phyloP scores from a whole-genome alignment of 2,888 invertebrate species.

The Ferrisia virgata region DNA sequence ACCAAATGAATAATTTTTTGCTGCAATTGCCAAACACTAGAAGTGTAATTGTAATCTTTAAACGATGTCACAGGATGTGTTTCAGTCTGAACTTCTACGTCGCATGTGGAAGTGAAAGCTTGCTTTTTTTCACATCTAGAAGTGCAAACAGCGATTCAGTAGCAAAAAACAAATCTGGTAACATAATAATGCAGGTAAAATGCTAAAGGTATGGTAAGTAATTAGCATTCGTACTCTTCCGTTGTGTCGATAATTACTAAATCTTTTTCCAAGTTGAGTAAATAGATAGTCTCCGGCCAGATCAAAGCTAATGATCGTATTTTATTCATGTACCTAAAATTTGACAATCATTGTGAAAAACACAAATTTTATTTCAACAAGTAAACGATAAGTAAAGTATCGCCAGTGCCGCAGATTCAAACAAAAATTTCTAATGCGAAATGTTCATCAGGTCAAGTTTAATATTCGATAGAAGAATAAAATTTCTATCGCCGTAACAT shows the following conservation, averaged over 20 bases:
- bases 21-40: background rate
- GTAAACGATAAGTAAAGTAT: background rate
- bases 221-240: background rate
- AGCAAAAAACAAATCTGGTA: too few relatives aligned
- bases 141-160: background rate
- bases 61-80: background rate
- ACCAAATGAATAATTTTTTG: background rate
- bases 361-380: too few relatives aligned
- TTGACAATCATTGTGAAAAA: too few relatives aligned
- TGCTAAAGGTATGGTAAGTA: background rate
- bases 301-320: background rate
- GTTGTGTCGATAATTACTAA: background rate
- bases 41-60: background rate
- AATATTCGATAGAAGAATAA: too few relatives aligned
- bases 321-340: background rate
- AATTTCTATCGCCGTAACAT: too few relatives aligned
- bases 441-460: too few relatives aligned
- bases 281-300: constrained; percentile 6
- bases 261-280: background rate
- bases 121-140: background rate
- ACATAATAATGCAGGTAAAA: too few relatives aligned
- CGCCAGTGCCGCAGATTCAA: too few relatives aligned
- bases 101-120: background rate
- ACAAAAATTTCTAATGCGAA: too few relatives aligned
- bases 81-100: constrained; percentile 17